Evolutionary conservation across 2,797 vertebrate species (phyloP).

Genomic region (Rhynchonycteris naso): DNA sequence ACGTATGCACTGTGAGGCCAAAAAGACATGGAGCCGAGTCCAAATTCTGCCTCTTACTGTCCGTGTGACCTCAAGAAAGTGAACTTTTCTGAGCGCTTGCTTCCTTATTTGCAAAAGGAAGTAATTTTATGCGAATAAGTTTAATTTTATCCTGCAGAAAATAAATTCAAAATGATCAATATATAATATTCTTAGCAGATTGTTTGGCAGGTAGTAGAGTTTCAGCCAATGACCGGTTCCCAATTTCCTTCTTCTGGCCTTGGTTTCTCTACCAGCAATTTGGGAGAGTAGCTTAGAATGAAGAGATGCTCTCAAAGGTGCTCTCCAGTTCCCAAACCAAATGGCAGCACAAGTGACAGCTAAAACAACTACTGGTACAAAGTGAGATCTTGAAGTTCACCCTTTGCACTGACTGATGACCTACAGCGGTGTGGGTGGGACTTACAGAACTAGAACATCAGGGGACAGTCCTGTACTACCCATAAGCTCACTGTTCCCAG

Average conservation of each 20-base stretch:
- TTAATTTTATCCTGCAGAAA: not conserved
- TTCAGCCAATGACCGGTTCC: not conserved
- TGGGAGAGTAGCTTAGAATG: not conserved
- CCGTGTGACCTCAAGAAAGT: not conserved
- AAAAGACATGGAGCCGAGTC: not conserved
- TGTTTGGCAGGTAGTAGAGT: not conserved
- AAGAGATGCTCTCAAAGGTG: fast-evolving
- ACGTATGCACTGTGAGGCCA: not conserved
- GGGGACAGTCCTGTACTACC: not conserved
- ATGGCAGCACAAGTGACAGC: not conserved
- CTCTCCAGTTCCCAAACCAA: not conserved
- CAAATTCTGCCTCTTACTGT: not conserved
- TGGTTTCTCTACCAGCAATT: not conserved
- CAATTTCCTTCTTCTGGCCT: not conserved
- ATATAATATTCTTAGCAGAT: not conserved
- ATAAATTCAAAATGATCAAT: not conserved
- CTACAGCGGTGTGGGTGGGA: not conserved
- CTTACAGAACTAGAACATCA: not conserved
- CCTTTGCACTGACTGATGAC: not conserved
- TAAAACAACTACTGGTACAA: not conserved
- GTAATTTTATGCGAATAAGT: not conserved
- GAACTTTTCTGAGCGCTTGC: not conserved
- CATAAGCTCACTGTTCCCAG: not conserved
- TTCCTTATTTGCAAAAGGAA: not conserved
- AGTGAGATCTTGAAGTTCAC: not conserved